A percentile compares a stretch with the other conserved stretches of the same genome.
phyloP scores from a whole-genome alignment of 2,797 vertebrate species.

The Natrix natrix region DNA sequence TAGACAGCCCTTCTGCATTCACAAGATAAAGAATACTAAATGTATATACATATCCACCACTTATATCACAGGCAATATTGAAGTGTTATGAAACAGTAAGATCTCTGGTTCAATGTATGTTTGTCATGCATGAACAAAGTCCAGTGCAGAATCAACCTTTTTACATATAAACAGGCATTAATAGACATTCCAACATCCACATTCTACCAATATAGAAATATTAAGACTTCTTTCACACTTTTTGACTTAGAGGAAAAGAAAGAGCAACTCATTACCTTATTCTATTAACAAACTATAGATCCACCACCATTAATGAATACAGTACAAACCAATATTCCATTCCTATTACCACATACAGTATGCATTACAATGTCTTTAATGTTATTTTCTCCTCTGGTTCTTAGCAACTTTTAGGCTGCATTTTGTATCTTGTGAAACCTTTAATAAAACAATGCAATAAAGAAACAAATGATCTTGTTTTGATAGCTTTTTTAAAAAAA shows the following conservation, averaged over 20 bases:
- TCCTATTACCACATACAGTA: not conserved
- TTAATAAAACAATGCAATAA: constrained; percentile 29
- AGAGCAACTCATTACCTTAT: too few species aligned
- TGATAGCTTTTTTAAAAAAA: constrained; percentile 12
- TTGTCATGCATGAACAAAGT: not conserved
- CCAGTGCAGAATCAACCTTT: not conserved
- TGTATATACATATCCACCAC: not conserved
- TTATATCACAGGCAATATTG: not conserved
- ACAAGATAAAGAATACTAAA: not conserved
- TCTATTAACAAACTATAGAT: not conserved
- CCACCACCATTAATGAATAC: not conserved
- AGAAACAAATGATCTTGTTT: constrained; percentile 26
- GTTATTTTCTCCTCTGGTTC: not conserved
- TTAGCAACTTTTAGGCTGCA: not conserved
- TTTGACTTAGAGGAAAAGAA: not conserved
- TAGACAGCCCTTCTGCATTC: not conserved
- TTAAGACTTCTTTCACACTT: not conserved
- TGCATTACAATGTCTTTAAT: not conserved
- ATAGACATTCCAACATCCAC: not conserved
- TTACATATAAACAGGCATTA: not conserved
- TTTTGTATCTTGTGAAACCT: not conserved
- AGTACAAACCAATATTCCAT: not conserved
- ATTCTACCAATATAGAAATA: not conserved
- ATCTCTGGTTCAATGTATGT: not conserved
- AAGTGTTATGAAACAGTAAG: not conserved